These are phyloP conservation scores for Benitochromis conjunctus DNA, from an alignment of 2,113 vertebrate species.

Conservation along the genomic window DNA sequence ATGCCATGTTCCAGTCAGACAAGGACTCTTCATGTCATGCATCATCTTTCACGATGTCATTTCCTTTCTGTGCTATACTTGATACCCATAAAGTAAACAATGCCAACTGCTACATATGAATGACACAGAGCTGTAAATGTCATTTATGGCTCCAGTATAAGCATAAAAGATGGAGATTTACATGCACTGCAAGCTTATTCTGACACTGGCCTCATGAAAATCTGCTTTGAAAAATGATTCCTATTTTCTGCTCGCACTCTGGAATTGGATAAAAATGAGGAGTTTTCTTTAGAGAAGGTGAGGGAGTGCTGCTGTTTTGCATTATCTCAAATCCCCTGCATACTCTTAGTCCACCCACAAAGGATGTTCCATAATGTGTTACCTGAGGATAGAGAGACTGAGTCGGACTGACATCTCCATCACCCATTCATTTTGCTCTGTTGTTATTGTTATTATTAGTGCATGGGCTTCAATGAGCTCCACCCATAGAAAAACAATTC, in stretches of 20 bases:
- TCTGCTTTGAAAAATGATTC: neutral
- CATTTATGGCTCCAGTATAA: neutral
- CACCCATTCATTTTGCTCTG: neutral
- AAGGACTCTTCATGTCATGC: neutral
- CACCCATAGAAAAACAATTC: neutral
- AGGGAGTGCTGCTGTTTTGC: neutral
- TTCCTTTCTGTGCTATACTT: neutral
- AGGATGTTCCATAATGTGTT: neutral
- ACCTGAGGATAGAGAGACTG: neutral
- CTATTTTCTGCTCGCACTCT: neutral
- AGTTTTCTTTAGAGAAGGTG: neutral
- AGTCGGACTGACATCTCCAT: neutral
- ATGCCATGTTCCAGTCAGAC: neutral
- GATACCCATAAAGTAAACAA: neutral
- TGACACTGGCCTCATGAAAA: neutral
- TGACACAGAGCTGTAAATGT: neutral
- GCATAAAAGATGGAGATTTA: neutral
- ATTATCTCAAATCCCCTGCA: neutral
- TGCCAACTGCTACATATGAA: neutral
- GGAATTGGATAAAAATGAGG: neutral
- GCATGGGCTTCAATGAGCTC: neutral
- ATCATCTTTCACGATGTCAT: neutral
- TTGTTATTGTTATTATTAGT: neutral
- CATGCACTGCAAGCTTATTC: fast-evolving
- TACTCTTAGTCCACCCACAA: neutral